Base-by-base conservation (phyloP, 2,797 vertebrate genomes). In the Prunella strophiata region DNA sequence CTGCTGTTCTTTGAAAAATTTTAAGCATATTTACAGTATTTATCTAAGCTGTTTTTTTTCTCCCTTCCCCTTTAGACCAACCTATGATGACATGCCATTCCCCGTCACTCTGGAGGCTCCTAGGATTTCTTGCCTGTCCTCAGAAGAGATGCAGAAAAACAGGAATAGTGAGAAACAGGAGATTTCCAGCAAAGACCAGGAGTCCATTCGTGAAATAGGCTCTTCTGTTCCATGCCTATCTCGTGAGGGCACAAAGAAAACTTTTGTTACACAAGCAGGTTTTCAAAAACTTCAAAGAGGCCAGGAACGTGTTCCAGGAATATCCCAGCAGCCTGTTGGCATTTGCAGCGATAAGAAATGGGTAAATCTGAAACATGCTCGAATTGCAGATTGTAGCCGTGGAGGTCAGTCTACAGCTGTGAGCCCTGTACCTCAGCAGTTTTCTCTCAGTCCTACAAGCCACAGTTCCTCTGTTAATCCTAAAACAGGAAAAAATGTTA, bases 1-100 rank as follows among this genome's bases (percentile, higher is more conserved):
- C 11, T 54, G 26, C 27, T 75, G 30, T 58, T 72, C 25, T 68
- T 91, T 43, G 38, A 61, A 71, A 88, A 74, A 26, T 34, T 78
- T 55, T 29, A 90, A 94, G 34, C 9, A 6, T 71, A 45, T 88
- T 91, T 91, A 58, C 40, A 80, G 22, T 89, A 85, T 93, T 87
- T 89, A 81, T 88, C 40, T 34, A 45, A 61, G 17, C 16, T 66
- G 40, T 36, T 4, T 68, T 48, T 59, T 59, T 59, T 54, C 7
- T 9, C 54, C 32, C 36, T 26, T 72, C 71, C 61, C 47, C 48
- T 94, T 82, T 93, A 99, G 99, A 93, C 98, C 98, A 32, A 96
- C 98, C 29, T 98, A 99, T 45, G 97, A 97, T 45, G 98, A 99
- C 93, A 98, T 98, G 14, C 98, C 98, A 11, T 94, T 94, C 43